Base-by-base conservation (phyloP, 2,797 vertebrate genomes). In the Lates japonicus region DNA sequence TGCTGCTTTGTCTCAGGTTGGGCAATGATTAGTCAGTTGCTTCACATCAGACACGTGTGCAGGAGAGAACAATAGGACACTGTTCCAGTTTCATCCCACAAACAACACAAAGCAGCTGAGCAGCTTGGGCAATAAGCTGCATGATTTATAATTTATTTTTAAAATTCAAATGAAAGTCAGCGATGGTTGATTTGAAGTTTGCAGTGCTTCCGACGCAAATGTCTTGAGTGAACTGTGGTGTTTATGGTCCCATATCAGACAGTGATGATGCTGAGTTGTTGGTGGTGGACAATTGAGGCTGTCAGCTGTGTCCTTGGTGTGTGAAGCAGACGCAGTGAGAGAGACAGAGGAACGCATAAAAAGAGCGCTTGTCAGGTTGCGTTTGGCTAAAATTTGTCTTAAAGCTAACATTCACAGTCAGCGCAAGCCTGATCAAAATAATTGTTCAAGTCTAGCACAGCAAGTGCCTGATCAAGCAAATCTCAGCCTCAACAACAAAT, bases 341-440 rank as follows among this genome's bases (percentile, higher is more conserved):
- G 67, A 55, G 61, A 63, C 60, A 7, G 48, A 62, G 61, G 57
- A 54, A 63, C 22, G 51, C 46, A 74, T 73, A n/a, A n/a, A 76
- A 78, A 66, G 75, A 81, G 59, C 63, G 20, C 90, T 81, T 87
- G 78, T 86, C 81, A 77, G 70, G 12, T 87, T 83, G 75, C 41
- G 13, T 78, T 55, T 57, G 71, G 74, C 62, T 70, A 31, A 80
- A 75, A 76, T 76, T 71, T 85, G 70, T 81, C 81, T 74, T 51
- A 7, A 69, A 65, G 60, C 65, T 66, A 82, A 75, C 81, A 65
- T 80, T 80, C 70, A 37, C 59, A 49, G 80, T 42, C 52, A 1
- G 69, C 1, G 29, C 35, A 29, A 5, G 69, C 89, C 81, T 80
- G 80, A 46, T 69, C 83, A n/a, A n/a, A n/a, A n/a, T n/a, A n/a